Evolutionary conservation across 2,888 invertebrate genomes (phyloP).

Genomic region (Neoascia interrupta): DNA sequence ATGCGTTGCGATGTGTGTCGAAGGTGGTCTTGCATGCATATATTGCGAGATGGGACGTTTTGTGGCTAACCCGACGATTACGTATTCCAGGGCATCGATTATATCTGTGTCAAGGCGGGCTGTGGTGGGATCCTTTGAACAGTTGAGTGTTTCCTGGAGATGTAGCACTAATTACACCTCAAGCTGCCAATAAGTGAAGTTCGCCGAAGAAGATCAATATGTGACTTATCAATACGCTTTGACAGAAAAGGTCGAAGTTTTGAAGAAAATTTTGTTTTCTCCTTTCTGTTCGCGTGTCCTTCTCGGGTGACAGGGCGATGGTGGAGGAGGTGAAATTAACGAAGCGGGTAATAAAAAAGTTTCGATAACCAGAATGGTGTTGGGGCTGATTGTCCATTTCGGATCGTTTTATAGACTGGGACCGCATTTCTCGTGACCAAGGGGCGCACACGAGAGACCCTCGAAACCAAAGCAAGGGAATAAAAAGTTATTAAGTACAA

Average conservation of each 20-base stretch:
- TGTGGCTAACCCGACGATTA: background rate
- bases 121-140: too few species aligned
- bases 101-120: slow-evolving; percentile 38
- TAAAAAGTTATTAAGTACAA: slow-evolving; percentile 49
- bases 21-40: slow-evolving; percentile 1
- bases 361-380: slow-evolving; percentile 15
- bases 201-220: too few species aligned
- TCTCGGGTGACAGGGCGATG: too few species aligned
- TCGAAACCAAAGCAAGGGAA: slow-evolving; percentile 2
- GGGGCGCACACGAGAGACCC: too few species aligned
- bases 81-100: slow-evolving; percentile 41
- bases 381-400: background rate
- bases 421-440: background rate
- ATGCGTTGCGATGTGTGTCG: slow-evolving; percentile 18
- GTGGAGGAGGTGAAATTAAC: slow-evolving; percentile 23
- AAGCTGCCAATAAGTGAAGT: slow-evolving; percentile 41
- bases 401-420: background rate
- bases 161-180: slow-evolving; percentile 34
- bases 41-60: too few species aligned
- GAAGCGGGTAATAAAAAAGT: slow-evolving; percentile 36
- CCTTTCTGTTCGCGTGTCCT: too few species aligned
- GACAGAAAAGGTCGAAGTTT: too few species aligned
- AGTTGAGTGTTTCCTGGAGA: slow-evolving; percentile 10
- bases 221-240: too few species aligned
- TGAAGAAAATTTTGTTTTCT: too few species aligned